Percentiles rank a stretch among this genome's conserved stretches.
Evolutionary conservation across 2,113 vertebrate species (phyloP).

Genomic region (Nanger granti): DNA sequence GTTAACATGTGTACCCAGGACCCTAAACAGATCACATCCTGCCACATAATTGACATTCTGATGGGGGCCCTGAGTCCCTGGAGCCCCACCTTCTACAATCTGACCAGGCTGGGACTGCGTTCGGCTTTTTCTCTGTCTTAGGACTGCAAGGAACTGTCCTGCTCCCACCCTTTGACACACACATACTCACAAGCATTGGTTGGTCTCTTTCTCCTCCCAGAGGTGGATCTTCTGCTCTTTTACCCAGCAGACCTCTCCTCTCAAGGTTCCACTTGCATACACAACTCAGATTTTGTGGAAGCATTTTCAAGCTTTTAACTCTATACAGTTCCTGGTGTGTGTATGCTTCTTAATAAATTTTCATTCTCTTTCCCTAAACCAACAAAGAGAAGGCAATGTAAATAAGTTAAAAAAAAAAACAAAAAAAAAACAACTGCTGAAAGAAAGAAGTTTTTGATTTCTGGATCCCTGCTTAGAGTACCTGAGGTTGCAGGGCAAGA

Average conservation of each 20-base stretch:
- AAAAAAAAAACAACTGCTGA: not conserved
- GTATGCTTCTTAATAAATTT: not conserved
- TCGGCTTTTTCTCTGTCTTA: not conserved
- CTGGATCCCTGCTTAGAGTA: not conserved
- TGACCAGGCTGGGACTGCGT: not conserved
- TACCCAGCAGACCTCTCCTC: no score
- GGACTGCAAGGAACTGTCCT: not conserved
- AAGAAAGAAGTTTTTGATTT: not conserved
- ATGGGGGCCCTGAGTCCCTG: not conserved
- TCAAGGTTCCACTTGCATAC: not conserved
- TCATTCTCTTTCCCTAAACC: not conserved
- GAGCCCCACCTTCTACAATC: not conserved
- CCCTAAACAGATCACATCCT: not conserved
- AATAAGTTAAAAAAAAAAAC: no score
- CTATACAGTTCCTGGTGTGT: not conserved
- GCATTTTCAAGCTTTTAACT: not conserved
- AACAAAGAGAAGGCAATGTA: not conserved
- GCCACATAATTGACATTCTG: not conserved
- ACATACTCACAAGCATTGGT: not conserved
- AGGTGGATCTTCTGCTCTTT: not conserved
- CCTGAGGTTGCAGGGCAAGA: not conserved
- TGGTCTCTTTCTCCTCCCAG: not conserved
- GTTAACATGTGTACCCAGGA: not conserved
- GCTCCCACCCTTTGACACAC: not conserved
- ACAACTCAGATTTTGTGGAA: not conserved